Evolutionary conservation across 92 coral and sea anemone genomes (phyloP).

Genomic region (Palythoa heliodiscus): DNA sequence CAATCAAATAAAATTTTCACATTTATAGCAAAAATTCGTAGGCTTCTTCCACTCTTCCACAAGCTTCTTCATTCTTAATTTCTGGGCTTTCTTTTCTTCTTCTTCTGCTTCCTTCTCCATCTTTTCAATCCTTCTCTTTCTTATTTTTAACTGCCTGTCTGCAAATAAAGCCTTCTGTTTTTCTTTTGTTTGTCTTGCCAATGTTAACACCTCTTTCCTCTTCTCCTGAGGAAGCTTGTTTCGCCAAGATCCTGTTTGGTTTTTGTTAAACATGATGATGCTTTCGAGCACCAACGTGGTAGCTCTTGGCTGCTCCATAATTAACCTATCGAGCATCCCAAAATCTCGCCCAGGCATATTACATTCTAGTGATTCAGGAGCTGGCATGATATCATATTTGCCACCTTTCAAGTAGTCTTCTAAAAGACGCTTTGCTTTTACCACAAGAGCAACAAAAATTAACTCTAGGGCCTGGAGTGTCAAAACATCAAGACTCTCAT

Average conservation of each 20-base stretch:
- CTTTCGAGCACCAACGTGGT: not conserved
- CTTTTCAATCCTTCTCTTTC: conserved; percentile 31
- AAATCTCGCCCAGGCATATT: conserved; percentile 40
- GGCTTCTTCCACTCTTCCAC: too few species aligned
- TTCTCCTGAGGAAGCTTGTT: conserved; percentile 41
- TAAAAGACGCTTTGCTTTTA: conserved; percentile 37
- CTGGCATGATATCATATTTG: conserved; percentile 33
- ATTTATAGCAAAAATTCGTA: too few species aligned
- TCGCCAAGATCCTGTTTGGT: conserved; percentile 26
- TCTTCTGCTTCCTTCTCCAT: conserved; percentile 27
- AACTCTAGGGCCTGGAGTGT: conserved; percentile 36
- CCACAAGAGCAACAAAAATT: conserved; percentile 30
- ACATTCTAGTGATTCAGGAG: too few species aligned
- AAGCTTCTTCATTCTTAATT: conserved; percentile 22
- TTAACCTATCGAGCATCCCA: conserved; percentile 36
- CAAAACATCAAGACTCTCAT: conserved; percentile 6
- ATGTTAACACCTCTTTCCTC: not conserved
- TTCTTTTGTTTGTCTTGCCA: not conserved
- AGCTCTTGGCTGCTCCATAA: conserved; percentile 32
- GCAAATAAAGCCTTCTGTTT: too few species aligned
- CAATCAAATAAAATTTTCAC: too few species aligned
- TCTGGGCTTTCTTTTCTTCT: conserved; percentile 37
- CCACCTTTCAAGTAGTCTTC: conserved; percentile 28
- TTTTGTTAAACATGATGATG: conserved; percentile 5
- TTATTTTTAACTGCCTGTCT: not conserved